These are phyloP conservation scores for Rhagologus leucostigma DNA, from an alignment of 2,113 vertebrate species.

Conservation along the genomic window DNA sequence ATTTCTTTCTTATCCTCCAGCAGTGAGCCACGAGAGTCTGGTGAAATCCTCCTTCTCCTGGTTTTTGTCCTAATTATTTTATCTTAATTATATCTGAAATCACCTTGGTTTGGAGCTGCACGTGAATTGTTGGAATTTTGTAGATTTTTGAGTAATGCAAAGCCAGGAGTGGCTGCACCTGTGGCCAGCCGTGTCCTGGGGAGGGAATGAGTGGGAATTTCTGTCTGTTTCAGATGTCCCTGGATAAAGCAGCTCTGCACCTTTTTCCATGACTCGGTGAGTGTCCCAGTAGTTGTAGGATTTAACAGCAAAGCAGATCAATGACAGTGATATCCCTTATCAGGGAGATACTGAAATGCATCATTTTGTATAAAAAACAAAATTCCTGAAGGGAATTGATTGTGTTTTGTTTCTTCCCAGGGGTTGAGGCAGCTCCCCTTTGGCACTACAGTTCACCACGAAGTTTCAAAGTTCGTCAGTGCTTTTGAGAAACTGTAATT, in stretches of 20 bases:
- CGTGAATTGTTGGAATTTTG: not conserved
- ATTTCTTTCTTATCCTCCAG: not conserved
- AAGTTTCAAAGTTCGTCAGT: not conserved
- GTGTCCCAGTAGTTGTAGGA: not conserved
- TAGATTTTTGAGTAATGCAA: not conserved
- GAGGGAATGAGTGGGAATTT: not conserved
- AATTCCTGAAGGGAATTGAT: not conserved
- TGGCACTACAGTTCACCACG: not conserved
- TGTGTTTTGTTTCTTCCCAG: not conserved
- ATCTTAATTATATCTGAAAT: not conserved
- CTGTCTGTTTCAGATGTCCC: not conserved
- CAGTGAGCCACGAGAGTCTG: not conserved
- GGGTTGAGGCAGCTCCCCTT: not conserved
- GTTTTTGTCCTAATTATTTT: not conserved
- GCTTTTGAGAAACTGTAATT: not conserved
- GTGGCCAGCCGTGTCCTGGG: not conserved
- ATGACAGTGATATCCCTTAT: rapidly evolving
- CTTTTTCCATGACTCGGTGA: slow-evolving; percentile 7
- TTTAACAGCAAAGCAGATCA: not conserved
- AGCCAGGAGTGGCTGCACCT: not conserved
- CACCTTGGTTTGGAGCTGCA: not conserved
- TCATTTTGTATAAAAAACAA: rapidly evolving
- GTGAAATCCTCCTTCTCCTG: not conserved
- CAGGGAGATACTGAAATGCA: not conserved
- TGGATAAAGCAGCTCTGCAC: slow-evolving; percentile 40